Base-by-base conservation (phyloP, 2,113 vertebrate genomes). In the Eubucco bourcierii region DNA sequence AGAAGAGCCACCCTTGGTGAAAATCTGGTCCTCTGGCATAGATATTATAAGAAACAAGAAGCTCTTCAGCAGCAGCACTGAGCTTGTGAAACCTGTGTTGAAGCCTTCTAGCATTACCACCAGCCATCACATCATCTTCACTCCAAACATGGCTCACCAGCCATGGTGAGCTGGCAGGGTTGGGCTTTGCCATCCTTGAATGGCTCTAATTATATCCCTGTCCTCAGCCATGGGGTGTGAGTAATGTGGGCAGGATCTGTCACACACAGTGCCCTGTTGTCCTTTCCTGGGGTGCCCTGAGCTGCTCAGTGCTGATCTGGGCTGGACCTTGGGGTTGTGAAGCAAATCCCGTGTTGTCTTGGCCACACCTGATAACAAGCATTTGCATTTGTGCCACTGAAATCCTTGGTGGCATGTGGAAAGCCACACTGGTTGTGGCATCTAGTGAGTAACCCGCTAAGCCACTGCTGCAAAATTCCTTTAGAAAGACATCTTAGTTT, bases 181-280 rank as follows among this genome's bases (percentile, higher is more conserved):
- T 88, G 85, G 73, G 79, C 67, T 80, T 82, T 89, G 84, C 78
- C 37, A 20, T 85, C 64, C 37, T 67, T 93, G 87, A 84, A 84
- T 82, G 81, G 46, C 60, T 92, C 56, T 93, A 74, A 92, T 94
- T 95, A 87, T 63, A 67, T 34, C 76, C 84, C 52, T 79, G 59
- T 27, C 77, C 86, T 81, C 67, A 92, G 52, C 87, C 33, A 58
- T 0, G 0, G 50, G 50, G 28, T 0, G 3, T 71, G 72, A 94
- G 75, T 75, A 89, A 80, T 56, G 65, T 20, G 12, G 84, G n/a
- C 86, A 56, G 52, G 87, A 47, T 80, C 41, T 71, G 72, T 77
- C 79, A 77, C 1, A 3, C 74, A 64, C 10, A 37, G 34, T 39
- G 65, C 31, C 8, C 44, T 46, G 41, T 67, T 83, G 29, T 56